phyloP scores from a whole-genome alignment of 2,797 vertebrate species.

The Pagetopsis macropterus region DNA sequence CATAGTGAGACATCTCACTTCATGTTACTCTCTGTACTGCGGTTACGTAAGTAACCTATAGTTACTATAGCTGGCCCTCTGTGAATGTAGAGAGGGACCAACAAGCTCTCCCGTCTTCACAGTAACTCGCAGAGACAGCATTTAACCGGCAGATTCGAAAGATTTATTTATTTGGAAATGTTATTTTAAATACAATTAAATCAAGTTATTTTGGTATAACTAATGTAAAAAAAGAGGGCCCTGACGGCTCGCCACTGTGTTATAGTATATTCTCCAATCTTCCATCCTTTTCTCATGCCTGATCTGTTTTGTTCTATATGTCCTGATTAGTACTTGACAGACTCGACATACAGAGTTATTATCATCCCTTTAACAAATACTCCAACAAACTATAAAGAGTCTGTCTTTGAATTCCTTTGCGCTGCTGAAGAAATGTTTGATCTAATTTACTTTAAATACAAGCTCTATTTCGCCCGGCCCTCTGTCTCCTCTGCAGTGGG shows the following conservation, averaged over 20 bases:
- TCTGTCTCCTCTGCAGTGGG: slow-evolving; percentile 51
- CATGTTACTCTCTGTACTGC: too few relatives aligned
- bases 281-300: slow-evolving; percentile 13
- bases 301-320: slow-evolving; percentile 43
- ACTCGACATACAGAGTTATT: slow-evolving; percentile 32
- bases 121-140: too few relatives aligned
- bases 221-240: too few relatives aligned
- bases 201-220: too few relatives aligned
- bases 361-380: slow-evolving; percentile 38
- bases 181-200: too few relatives aligned
- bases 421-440: slow-evolving; percentile 72
- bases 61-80: too few relatives aligned
- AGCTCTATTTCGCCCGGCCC: slow-evolving; percentile 48
- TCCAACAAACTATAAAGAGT: slow-evolving; percentile 36
- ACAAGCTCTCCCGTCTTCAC: too few relatives aligned
- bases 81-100: too few relatives aligned
- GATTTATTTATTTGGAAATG: too few relatives aligned
- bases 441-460: slow-evolving; percentile 71
- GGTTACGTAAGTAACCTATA: too few relatives aligned
- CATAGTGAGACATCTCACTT: too few relatives aligned
- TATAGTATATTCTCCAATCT: background rate
- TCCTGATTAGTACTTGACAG: slow-evolving; percentile 40
- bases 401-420: slow-evolving; percentile 48
- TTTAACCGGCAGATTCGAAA: too few relatives aligned
- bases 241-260: background rate